These are phyloP conservation scores for Achatina immaculata DNA, from an alignment of 1,140 invertebrate genomes.

Conservation along the genomic window DNA sequence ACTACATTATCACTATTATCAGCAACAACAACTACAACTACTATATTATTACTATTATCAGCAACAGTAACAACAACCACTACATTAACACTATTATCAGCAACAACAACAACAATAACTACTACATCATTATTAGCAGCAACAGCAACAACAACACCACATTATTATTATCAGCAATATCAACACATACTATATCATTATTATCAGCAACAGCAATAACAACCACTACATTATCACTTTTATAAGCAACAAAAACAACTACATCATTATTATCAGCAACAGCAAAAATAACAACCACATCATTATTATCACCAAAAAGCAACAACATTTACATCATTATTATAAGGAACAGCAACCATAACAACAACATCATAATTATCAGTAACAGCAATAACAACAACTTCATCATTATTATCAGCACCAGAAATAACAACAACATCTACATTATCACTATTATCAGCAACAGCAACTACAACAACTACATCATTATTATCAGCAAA, in stretches of 20 bases:
- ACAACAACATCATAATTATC: too few relatives aligned
- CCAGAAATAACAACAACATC: too few relatives aligned
- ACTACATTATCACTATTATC: constrained; percentile 10
- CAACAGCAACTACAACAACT: too few relatives aligned
- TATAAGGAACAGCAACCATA: constrained; percentile 8
- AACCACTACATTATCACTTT: not conserved
- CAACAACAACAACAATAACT: constrained; percentile 28
- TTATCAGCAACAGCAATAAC: constrained; percentile 17
- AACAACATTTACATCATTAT: constrained; percentile 19
- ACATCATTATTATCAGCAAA: too few relatives aligned
- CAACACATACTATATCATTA: constrained; percentile 27
- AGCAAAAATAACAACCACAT: constrained; percentile 24
- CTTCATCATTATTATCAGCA: too few relatives aligned
- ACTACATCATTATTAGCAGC: constrained; percentile 29
- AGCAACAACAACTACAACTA: constrained; percentile 21
- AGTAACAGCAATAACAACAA: too few relatives aligned
- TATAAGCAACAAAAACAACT: not conserved
- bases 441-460: too few relatives aligned
- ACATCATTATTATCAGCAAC: not conserved
- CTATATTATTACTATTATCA: constrained; percentile 41
- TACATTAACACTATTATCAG: constrained; percentile 19
- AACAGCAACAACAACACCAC: constrained; percentile 36
- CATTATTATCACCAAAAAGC: constrained; percentile 24
- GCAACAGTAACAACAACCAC: constrained; percentile 29
- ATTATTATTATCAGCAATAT: constrained; percentile 24